Evolutionary conservation across 2,797 vertebrate genomes (phyloP).

Genomic region (Buphagus erythrorhynchus): DNA sequence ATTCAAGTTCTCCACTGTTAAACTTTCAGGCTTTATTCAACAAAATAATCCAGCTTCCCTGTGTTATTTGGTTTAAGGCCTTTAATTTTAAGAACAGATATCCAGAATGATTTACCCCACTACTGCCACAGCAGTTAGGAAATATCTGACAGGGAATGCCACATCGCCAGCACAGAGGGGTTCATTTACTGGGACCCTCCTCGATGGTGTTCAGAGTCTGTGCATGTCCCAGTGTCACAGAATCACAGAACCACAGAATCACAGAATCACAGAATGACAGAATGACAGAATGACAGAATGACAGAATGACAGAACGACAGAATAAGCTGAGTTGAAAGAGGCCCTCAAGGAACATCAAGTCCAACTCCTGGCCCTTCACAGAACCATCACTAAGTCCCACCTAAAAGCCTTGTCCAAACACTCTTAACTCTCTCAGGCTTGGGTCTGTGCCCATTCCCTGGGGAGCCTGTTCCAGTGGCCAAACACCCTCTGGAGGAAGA

Average conservation of each 20-base stretch:
- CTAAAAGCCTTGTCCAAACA: not conserved
- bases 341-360: not conserved
- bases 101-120: not conserved
- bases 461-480: not conserved
- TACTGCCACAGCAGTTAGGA: not conserved
- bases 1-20: constrained; percentile 66
- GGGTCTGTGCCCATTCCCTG: too few relatives aligned
- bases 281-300: too few relatives aligned
- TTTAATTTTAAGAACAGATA: not conserved
- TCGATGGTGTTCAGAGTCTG: rapidly evolving
- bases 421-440: not conserved
- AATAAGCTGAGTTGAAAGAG: not conserved
- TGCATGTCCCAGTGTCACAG: not conserved
- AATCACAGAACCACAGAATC: not conserved
- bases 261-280: not conserved
- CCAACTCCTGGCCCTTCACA: too few relatives aligned
- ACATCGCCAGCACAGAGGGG: not conserved
- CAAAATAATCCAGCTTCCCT: constrained; percentile 57
- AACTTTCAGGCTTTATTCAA: constrained; percentile 59
- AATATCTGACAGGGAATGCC: not conserved
- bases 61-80: not conserved
- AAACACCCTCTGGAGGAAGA: rapidly evolving
- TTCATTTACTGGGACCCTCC: not conserved
- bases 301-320: not conserved
- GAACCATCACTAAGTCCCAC: not conserved